Evolutionary conservation across 2,113 vertebrate species (phyloP).

Genomic region (Alethe castanea): DNA sequence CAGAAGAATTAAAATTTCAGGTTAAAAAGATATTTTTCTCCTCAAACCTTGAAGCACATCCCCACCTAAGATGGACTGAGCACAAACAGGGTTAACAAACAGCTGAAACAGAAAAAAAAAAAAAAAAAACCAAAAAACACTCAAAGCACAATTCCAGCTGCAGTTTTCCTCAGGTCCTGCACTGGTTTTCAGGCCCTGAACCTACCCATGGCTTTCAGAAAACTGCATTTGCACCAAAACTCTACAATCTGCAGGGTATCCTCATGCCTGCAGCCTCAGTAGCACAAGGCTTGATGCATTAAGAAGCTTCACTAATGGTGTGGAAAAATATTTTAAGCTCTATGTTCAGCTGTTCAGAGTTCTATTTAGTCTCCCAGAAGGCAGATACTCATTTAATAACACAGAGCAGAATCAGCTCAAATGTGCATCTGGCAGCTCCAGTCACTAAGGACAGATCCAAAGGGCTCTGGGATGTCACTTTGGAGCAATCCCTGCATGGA

Average conservation of each 20-base stretch:
- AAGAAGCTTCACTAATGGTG: background rate
- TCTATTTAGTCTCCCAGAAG: background rate
- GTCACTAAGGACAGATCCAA: background rate
- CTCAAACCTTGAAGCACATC: background rate
- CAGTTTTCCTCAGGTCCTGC: background rate
- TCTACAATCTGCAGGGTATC: no score
- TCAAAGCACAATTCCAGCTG: background rate
- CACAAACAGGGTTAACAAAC: background rate
- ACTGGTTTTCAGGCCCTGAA: background rate
- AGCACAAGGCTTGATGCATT: background rate
- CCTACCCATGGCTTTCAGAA: background rate
- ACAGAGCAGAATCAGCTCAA: background rate
- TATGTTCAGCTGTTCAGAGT: background rate
- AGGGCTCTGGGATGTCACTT: background rate
- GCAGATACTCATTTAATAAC: background rate
- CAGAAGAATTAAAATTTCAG: fast-evolving
- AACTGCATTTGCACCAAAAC: background rate
- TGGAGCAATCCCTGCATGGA: no score
- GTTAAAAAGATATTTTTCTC: background rate
- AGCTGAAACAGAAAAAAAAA: background rate
- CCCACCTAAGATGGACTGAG: background rate
- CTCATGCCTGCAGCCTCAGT: background rate
- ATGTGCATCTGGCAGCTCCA: background rate
- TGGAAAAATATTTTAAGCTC: background rate
- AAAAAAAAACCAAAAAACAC: background rate